Conservation (phyloP, 2,113 vertebrate genomes). For the Sprattus sprattus region DNA sequence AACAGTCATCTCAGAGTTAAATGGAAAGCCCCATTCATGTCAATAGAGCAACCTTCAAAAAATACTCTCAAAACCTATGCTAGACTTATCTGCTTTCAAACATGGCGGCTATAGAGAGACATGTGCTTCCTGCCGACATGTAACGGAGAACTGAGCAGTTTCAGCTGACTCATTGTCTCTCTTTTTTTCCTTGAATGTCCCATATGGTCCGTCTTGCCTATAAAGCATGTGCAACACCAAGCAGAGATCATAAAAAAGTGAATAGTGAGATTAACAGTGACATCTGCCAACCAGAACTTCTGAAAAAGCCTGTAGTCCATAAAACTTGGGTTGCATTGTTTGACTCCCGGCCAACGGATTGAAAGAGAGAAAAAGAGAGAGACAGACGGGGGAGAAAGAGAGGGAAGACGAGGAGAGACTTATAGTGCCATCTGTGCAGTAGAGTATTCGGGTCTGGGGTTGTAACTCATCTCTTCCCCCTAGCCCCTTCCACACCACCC, state of each 20-base stretch:
- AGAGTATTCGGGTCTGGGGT: not conserved
- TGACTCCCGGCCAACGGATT: not conserved
- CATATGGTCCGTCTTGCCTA: constrained; percentile 5
- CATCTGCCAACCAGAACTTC: constrained; percentile 1
- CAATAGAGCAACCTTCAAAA: not conserved
- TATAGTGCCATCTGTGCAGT: constrained; percentile 4
- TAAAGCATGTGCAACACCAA: constrained; percentile 3
- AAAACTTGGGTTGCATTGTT: constrained; percentile 16
- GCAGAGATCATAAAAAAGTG: not conserved
- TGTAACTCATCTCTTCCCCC: not conserved
- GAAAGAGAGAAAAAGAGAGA: not conserved
- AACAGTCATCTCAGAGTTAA: not conserved
- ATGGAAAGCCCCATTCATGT: not conserved
- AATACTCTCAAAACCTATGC: not conserved
- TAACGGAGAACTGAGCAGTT: not conserved
- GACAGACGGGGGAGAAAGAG: not conserved
- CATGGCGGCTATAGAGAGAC: not conserved
- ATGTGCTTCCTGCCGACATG: not conserved
- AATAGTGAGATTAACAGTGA: not conserved
- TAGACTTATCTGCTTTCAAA: not conserved
- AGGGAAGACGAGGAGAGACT: not conserved
- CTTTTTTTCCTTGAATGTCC: not conserved
- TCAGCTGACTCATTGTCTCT: not conserved
- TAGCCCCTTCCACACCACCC: not conserved
- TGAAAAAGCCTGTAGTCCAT: not conserved